These are phyloP conservation scores for Haplotaxodon microlepis DNA, from an alignment of 2,113 vertebrate species.

Conservation along the genomic window DNA sequence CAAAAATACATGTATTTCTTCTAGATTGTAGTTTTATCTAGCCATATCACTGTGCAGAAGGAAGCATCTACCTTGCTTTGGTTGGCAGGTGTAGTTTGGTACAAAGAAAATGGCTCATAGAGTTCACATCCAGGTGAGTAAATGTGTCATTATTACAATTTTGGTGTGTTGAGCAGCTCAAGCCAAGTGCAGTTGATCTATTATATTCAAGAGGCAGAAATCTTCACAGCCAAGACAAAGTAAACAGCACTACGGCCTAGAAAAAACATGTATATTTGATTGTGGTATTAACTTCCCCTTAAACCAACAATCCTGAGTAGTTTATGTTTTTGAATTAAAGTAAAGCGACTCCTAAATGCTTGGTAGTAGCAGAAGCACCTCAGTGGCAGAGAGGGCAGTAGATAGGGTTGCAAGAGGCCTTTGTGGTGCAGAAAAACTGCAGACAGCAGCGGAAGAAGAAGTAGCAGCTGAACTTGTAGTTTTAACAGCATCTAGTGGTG, in stretches of 20 bases:
- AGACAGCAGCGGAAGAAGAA: slow-evolving; percentile 33
- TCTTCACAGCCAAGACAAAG: background rate
- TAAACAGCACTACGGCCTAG: background rate
- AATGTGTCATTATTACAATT: background rate
- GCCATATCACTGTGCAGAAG: background rate
- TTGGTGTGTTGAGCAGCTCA: fast-evolving
- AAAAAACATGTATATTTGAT: background rate
- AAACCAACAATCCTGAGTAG: background rate
- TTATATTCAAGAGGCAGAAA: background rate
- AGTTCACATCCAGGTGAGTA: background rate
- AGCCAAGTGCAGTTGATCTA: background rate
- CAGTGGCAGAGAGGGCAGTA: slow-evolving; percentile 50
- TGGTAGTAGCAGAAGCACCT: slow-evolving; percentile 73
- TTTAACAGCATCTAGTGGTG: slow-evolving; percentile 81
- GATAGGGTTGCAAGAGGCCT: slow-evolving; percentile 67
- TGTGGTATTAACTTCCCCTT: background rate
- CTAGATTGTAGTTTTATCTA: background rate
- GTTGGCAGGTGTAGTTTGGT: background rate
- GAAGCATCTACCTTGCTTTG: background rate
- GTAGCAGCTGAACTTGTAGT: slow-evolving; percentile 23
- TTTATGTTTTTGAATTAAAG: background rate
- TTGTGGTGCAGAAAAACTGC: slow-evolving; percentile 71
- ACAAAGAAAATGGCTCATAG: background rate
- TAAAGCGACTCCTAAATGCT: background rate
- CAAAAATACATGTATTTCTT: background rate